These are phyloP conservation scores for Nibea albiflora DNA, from an alignment of 2,113 vertebrate genomes.

Conservation along the genomic window DNA sequence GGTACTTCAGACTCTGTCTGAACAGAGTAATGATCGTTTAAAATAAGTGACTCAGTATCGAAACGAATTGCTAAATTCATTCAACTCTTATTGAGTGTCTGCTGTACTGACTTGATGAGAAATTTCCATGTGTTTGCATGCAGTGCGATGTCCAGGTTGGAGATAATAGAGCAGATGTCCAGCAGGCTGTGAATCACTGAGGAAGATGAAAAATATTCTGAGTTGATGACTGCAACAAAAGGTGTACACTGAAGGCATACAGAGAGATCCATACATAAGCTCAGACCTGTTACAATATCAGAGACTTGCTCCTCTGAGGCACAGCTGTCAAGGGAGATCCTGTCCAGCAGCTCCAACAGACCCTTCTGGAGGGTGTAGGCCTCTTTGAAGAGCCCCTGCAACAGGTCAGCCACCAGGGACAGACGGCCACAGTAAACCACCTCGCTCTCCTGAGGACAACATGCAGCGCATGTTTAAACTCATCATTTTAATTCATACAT, in stretches of 20 bases:
- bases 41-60: not conserved
- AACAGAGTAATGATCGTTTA: slow-evolving; percentile 20
- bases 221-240: slow-evolving; percentile 5
- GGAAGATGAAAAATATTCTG: slow-evolving; percentile 1
- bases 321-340: slow-evolving; percentile 81
- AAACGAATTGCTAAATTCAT: not conserved
- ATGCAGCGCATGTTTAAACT: not conserved
- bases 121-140: slow-evolving; percentile 98
- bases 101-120: slow-evolving; percentile 92
- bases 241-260: not conserved
- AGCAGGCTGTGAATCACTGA: slow-evolving; percentile 93
- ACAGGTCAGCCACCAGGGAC: slow-evolving; percentile 92
- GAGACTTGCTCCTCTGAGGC: slow-evolving; percentile 84
- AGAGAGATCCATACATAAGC: not conserved
- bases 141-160: slow-evolving; percentile 93
- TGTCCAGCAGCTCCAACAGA: slow-evolving; percentile 91
- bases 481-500: not conserved
- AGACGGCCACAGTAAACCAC: slow-evolving; percentile 89
- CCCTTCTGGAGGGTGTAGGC: slow-evolving; percentile 93
- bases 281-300: slow-evolving; percentile 88
- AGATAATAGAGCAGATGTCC: slow-evolving; percentile 93
- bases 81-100: not conserved
- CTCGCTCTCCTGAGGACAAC: slow-evolving; percentile 89
- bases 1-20: slow-evolving; percentile 94
- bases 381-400: slow-evolving; percentile 93